Evolutionary conservation across 2,888 invertebrate species (phyloP), one percentile per base, ranked within the genome.

Genomic region (Incurvaria masculella): DNA sequence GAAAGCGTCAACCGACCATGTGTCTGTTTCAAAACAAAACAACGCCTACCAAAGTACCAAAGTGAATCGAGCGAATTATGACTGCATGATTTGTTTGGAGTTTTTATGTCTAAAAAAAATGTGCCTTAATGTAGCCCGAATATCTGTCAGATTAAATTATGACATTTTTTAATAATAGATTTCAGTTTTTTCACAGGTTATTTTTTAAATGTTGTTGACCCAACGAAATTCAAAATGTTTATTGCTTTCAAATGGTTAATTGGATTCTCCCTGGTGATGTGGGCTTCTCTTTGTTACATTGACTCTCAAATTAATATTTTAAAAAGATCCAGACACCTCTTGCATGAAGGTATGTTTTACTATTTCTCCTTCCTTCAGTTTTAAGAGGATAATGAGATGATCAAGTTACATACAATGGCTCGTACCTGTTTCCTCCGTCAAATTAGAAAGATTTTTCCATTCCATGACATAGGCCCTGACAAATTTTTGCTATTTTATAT

Each of bases 241-340:
- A 71, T 78, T 58, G 76, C 76, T 43, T 64, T 72, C 46, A 74
- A 64, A 62, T 78, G 74, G 74, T 63, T 78, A 14, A 39, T 67
- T 38, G 60, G 65, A 33, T 56, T 76, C 53, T 56, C 63, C 23
- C 48, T 68, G 5, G 51, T 55, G 21, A 69, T 73, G 74, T 76
- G 76, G 76, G 21, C 68, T 46, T 57, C 60, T 10, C 62, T 69
- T 57, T 74, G 74, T 52, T 51, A 55, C 43, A 46, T 65, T 42
- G 67, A 73, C 51, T 51, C 33, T 61, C 39, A 60, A 38, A n/a
- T 27, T 49, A 42, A 3, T 45, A 47, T 49, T 47, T 21, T 44
- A 50, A 51, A 44, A 23, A n/a, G 33, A 43, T 41, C 23, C 21
- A n/a, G 14, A 46, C 54, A 45, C 16, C 6, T 6, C 16, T 16